phyloP scores from a whole-genome alignment of 2,888 invertebrate genomes.

The Argynnis bischoffii region DNA sequence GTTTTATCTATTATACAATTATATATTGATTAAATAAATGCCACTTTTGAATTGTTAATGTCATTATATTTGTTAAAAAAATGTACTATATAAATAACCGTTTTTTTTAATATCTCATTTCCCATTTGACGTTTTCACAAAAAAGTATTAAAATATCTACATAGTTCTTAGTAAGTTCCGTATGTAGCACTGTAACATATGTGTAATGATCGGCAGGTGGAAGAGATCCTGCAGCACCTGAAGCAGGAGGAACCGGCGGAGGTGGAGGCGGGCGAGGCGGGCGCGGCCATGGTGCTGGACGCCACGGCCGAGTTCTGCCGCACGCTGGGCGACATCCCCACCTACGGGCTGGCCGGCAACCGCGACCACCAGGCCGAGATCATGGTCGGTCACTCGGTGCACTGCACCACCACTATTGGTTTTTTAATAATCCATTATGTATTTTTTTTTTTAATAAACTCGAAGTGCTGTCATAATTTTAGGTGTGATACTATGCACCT shows the following conservation, averaged over 20 bases:
- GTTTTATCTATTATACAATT: too few species aligned
- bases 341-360: constrained; percentile 95
- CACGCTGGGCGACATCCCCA: constrained; percentile 96
- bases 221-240: constrained; percentile 75
- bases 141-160: background rate
- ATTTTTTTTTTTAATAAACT: background rate
- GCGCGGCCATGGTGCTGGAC: constrained; percentile 88
- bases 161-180: background rate
- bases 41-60: too few species aligned
- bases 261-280: constrained; percentile 54
- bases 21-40: too few species aligned
- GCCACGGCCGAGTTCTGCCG: constrained; percentile 98
- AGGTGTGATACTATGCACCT: background rate
- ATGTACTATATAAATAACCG: too few species aligned
- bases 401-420: background rate
- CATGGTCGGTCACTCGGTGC: constrained; percentile 58
- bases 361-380: constrained; percentile 88
- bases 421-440: background rate
- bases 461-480: background rate
- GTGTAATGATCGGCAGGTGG: constrained; percentile 52
- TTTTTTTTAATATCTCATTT: too few species aligned
- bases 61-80: too few species aligned
- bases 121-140: too few species aligned
- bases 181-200: background rate
- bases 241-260: constrained; percentile 55